Conservation (phyloP, 2,113 vertebrate genomes). For the Brachirus orientalis region DNA sequence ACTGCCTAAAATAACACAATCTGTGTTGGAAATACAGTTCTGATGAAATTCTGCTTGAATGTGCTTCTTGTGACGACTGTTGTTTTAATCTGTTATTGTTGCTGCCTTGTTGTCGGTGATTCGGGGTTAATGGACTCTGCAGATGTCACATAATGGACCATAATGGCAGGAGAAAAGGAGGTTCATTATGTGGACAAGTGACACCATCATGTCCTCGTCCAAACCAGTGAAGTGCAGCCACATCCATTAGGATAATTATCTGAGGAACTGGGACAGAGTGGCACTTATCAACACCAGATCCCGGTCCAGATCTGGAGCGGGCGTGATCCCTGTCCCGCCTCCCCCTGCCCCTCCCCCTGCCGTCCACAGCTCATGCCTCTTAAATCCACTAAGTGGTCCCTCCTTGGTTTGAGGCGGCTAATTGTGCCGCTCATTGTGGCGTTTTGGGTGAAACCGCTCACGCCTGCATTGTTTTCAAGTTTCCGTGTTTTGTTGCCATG, state of each 20-base stretch:
- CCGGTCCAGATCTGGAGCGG: constrained; percentile 21
- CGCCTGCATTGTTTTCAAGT: constrained; percentile 53
- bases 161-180: too few relatives aligned
- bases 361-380: constrained; percentile 20
- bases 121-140: constrained; percentile 1
- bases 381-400: constrained; percentile 41
- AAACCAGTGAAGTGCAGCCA: constrained; percentile 15
- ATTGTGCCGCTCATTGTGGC: constrained; percentile 45
- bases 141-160: neutral
- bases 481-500: constrained; percentile 67
- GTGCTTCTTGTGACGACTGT: too few relatives aligned
- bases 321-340: too few relatives aligned
- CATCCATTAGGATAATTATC: constrained; percentile 57
- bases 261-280: constrained; percentile 22
- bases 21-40: too few relatives aligned
- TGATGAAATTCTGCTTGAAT: too few relatives aligned
- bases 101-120: too few relatives aligned
- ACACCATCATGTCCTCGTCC: too few relatives aligned
- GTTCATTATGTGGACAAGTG: too few relatives aligned
- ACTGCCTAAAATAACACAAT: too few relatives aligned
- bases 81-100: too few relatives aligned
- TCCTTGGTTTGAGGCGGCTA: constrained; percentile 29
- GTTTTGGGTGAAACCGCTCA: constrained; percentile 24
- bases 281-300: constrained; percentile 33
- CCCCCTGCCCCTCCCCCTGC: neutral